Percentiles rank a stretch among this genome's conserved stretches.
Conservation (phyloP, 1,140 invertebrate species). For the Papilio polyxenes region DNA sequence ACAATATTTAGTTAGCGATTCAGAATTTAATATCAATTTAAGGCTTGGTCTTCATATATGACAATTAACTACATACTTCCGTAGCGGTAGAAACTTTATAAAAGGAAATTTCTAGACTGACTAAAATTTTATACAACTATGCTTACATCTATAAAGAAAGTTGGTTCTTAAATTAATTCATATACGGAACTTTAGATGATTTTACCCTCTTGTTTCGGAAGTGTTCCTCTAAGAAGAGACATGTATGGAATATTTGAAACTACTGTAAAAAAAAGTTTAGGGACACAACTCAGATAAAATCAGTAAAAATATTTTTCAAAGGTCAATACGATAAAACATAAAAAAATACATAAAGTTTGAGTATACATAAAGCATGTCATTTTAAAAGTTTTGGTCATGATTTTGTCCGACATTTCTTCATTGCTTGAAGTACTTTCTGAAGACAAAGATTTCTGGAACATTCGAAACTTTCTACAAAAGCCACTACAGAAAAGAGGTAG, state of each 20-base stretch:
- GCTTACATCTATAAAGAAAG: background rate
- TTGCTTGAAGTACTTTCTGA: background rate
- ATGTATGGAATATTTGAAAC: too few species aligned
- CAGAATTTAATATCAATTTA: background rate
- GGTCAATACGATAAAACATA: too few species aligned
- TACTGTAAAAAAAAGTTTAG: too few species aligned
- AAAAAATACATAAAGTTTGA: too few species aligned
- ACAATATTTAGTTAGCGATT: background rate
- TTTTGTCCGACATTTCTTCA: background rate
- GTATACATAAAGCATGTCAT: background rate
- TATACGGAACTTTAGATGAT: background rate
- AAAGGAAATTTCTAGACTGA: background rate
- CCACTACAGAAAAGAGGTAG: slow-evolving; percentile 6
- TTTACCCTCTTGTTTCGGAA: background rate
- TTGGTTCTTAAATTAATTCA: background rate
- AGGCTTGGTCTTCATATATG: background rate
- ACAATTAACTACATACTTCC: background rate
- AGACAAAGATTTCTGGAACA: background rate
- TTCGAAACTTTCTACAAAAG: slow-evolving; percentile 11
- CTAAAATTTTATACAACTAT: background rate
- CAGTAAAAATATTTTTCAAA: too few species aligned
- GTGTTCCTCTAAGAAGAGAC: background rate
- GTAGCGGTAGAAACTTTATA: background rate
- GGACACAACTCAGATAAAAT: too few species aligned
- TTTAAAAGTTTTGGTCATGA: background rate